Conservation (phyloP, 2,113 vertebrate genomes). For the Pterocles gutturalis region DNA sequence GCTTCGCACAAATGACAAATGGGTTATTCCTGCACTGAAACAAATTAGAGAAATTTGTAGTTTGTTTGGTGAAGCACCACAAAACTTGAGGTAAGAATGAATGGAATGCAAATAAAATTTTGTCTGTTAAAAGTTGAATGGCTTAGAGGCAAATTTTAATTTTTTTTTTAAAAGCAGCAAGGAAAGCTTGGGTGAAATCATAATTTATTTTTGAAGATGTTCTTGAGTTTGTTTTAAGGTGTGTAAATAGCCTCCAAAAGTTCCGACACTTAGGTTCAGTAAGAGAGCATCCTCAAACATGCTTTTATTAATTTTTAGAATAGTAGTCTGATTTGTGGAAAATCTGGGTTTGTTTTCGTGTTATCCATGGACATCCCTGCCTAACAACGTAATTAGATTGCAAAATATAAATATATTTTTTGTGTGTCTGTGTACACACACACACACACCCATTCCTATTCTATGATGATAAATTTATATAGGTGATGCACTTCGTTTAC, state of each 20-base stretch:
- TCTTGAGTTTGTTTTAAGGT: neutral
- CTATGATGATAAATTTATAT: neutral
- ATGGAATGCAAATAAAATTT: neutral
- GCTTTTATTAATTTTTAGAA: neutral
- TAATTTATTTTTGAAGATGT: neutral
- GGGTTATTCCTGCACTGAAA: constrained; percentile 98
- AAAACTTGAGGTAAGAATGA: constrained; percentile 92
- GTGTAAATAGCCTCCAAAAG: neutral
- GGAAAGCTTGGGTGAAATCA: neutral
- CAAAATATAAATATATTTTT: neutral
- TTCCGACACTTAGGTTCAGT: neutral
- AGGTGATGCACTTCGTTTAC: neutral
- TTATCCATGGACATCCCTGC: neutral
- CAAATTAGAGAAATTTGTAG: constrained; percentile 99
- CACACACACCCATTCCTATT: neutral
- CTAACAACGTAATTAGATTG: neutral
- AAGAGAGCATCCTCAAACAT: neutral
- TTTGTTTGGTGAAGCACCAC: constrained; percentile 98
- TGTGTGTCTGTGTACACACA: fast-evolving
- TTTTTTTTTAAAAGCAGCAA: neutral
- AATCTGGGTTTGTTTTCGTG: neutral
- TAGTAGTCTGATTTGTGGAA: neutral
- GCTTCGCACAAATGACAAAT: constrained; percentile 98
- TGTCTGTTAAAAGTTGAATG: neutral
- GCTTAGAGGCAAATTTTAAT: neutral